Base-by-base conservation (phyloP, 2,888 invertebrate species). In the Hesperia comma region DNA sequence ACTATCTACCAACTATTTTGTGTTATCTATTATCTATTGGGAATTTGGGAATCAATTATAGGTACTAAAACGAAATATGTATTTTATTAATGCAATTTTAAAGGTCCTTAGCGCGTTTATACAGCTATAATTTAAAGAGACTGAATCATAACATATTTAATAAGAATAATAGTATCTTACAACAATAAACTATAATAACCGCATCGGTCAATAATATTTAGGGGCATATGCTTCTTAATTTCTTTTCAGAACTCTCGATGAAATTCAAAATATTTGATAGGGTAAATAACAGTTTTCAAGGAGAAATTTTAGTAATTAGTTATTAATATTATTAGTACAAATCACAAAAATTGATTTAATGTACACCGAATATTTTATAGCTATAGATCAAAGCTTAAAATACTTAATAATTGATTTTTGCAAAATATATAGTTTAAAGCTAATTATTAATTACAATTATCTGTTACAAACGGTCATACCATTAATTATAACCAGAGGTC, bases 361-460 rank as follows among this genome's bases (percentile, higher is more conserved):
- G 49, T 49, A 49, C 49, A 49, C 17, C 19, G 49, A 49, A 49
- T 49, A 49, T 49, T 49, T 19, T 1, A 49, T 19, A 19, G 19
- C 19, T 49, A 49, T 49, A 19, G 19, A 49, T 49, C 49, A 49
- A 49, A 49, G 49, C 49, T 49, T 49, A 49, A 49, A 49, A 4
- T 49, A 21, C 12, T 19, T 49, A 49, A 49, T 5, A 46, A 46
- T 10, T 2, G 12, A 19, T 19, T 49, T 49, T 49, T 19, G 49
- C 49, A 49, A 49, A 49, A 49, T 49, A 46, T 43, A 46, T 49
- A 19, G 4, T 49, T 49, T 49, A 49, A 49, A 49, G 49, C 49
- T 49, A 12, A 43, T 19, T 49, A 19, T 19, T 19, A 49, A 49
- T 49, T 12, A 49, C 17, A 19, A 12, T 19, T 49, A 46, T 46